Base-by-base conservation (phyloP, 2,797 vertebrate genomes). In the Anguilla megastoma region DNA sequence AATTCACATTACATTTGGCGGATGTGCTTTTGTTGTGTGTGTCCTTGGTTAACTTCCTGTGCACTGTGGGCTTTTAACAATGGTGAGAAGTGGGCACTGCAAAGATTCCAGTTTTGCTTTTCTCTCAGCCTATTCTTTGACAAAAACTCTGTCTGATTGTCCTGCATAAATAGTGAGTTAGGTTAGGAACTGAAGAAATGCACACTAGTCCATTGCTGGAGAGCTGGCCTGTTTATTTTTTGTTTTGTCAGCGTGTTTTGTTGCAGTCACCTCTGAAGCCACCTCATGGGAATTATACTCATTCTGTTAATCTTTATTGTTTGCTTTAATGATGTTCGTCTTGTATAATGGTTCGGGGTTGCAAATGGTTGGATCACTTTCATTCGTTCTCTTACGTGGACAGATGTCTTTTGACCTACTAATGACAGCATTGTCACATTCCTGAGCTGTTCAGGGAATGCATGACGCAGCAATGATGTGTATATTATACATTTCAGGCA, bases 1-100 rank as follows among this genome's bases (percentile, higher is more conserved):
- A 87, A 56, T 80, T 87, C n/a, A 30, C 71, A 71, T 71, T 84
- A 48, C 84, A 84, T 50, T 52, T n/a, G 48, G 10, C 21, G 83
- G 82, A 85, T 71, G 10, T 85, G 63, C 33, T 88, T 84, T 87
- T 87, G 60, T 50, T 84, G 24, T 84, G 41, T 9, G 48, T 58
- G 83, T 74, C 82, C 87, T 87, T 71, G 80, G 87, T 71, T 87
- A 60, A 87, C 87, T 69, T 87, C 80, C 80, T 88, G 60, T 76
- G 50, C 80, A 16, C 21, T 56, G 82, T 84, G 56, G 58, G 21
- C 66, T 50, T 82, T n/a, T n/a, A 85, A 74, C 83, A 85, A 74
- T 88, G 63, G 87, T 88, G 82, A 74, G 82, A 88, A 76, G 50
- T 85, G 45, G 45, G 48, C 12, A n/a, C 52, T 63, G 36, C 52